Percentiles rank a stretch among this genome's conserved stretches.
These are phyloP conservation scores for Platalea minor DNA, from an alignment of 2,797 vertebrate genomes.

Conservation along the genomic window DNA sequence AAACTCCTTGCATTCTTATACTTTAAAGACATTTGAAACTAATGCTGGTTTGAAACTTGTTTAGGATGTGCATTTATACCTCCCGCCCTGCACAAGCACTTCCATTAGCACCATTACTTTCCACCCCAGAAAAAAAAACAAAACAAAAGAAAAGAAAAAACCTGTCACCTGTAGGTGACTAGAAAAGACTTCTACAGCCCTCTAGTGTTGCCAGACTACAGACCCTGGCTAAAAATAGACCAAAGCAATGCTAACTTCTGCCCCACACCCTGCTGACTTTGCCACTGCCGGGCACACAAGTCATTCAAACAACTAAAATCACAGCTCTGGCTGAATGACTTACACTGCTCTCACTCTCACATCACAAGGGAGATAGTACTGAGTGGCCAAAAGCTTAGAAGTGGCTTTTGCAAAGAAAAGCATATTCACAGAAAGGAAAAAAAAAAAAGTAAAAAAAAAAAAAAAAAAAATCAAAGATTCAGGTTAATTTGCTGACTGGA, in stretches of 20 bases:
- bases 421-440: constrained; percentile 35
- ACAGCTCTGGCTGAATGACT: background rate
- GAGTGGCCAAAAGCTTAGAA: background rate
- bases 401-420: background rate
- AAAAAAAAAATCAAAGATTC: background rate
- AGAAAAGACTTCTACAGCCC: constrained; percentile 71
- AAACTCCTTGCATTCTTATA: background rate
- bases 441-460: background rate
- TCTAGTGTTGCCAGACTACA: constrained; percentile 73
- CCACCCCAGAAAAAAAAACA: accelerated
- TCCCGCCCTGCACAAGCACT: background rate
- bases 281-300: background rate
- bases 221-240: constrained; percentile 14
- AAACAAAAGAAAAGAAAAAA: background rate
- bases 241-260: background rate
- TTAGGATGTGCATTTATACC: background rate
- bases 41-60: background rate
- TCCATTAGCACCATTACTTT: background rate
- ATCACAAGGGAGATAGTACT: background rate
- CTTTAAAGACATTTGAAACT: background rate
- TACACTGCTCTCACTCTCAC: background rate
- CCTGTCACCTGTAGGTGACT: constrained; percentile 5
- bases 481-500: constrained; percentile 64
- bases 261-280: background rate
- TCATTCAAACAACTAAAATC: constrained; percentile 24